Base-by-base conservation (phyloP, 2,797 vertebrate species). In the Coracias cyanogaster region DNA sequence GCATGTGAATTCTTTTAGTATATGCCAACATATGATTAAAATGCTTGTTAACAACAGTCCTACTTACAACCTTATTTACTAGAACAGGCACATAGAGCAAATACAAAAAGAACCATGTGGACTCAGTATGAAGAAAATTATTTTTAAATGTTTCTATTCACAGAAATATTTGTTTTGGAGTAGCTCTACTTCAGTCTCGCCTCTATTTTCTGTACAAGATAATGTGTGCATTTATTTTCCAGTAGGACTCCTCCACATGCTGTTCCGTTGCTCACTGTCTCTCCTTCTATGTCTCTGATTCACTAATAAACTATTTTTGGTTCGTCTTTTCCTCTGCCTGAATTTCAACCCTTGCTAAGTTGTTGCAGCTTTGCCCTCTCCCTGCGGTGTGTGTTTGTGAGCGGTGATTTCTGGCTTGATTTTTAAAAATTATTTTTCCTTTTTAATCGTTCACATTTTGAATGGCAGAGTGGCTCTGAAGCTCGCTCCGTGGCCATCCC, bases 201-300 rank as follows among this genome's bases (percentile, higher is more conserved):
- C 80, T 93, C 66, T 86, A 7, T 86, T 86, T 93, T 89, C 86
- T 92, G 26, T 94, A 73, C 3, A 1, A 67, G 86, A 73, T 90
- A 90, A 73, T 24, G 45, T 55, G 33, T 90, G 57, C 55, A 52
- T 95, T 95, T 90, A 33, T 87, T 96, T 96, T 94, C 88, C 91
- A 90, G 3, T 15, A 43, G 66, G 54, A n/a, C 78, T 94, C 49
- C 67, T 92, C 60, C 67, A 66, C 5, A 2, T 82, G 93, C 78
- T 90, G 81, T 74, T 95, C 90, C 67, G 43, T 89, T 94, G 83
- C 93, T 95, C 82, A 67, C 77, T 70, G 71, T 91, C 43, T 86
- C 35, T 91, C 54, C 69, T 92, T 72, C 91, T 72, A 15, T 1
- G 1, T 77, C 70, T 86, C 82, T 94, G 93, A 94, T 96, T 95